Conservation (phyloP, 2,888 invertebrate genomes). For the Empis stercorea region DNA sequence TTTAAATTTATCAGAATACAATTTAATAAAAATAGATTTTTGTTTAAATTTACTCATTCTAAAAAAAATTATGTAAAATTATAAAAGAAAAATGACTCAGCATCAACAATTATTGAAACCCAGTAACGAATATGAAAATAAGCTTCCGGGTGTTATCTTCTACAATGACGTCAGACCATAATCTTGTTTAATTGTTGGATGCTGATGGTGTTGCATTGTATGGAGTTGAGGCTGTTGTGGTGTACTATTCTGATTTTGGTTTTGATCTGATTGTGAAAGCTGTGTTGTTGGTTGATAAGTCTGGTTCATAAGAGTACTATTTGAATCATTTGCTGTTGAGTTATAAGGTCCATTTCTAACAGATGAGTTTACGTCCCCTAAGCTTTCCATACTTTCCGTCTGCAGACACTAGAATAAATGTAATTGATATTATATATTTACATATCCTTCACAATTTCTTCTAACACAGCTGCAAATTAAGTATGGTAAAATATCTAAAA, state of each 20-base stretch:
- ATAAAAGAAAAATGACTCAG: too few species aligned
- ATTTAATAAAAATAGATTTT: too few species aligned
- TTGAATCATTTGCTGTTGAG: conserved; percentile 19
- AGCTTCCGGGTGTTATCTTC: conserved; percentile 21
- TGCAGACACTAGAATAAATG: conserved; percentile 11
- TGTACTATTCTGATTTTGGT: conserved; percentile 14
- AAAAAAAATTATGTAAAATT: too few species aligned
- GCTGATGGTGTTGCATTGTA: conserved; percentile 9
- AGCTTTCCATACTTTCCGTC: conserved; percentile 50
- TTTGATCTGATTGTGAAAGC: conserved; percentile 19
- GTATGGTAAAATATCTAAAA: too few species aligned
- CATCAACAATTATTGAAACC: too few species aligned
- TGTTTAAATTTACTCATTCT: too few species aligned
- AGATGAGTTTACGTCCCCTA: conserved; percentile 41
- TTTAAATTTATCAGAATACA: too few species aligned
- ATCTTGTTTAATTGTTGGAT: conserved; percentile 58
- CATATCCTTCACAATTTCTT: too few species aligned
- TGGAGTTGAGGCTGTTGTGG: conserved; percentile 20
- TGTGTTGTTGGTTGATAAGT: conserved; percentile 20
- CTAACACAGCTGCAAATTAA: too few species aligned
- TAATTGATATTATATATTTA: neutral
- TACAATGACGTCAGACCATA: conserved; percentile 74
- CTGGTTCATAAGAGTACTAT: too few species aligned
- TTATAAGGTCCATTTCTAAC: conserved; percentile 34
- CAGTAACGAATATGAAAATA: too few species aligned